Evolutionary conservation across 2,797 vertebrate genomes (phyloP).

Genomic region (Malurus leucopterus): DNA sequence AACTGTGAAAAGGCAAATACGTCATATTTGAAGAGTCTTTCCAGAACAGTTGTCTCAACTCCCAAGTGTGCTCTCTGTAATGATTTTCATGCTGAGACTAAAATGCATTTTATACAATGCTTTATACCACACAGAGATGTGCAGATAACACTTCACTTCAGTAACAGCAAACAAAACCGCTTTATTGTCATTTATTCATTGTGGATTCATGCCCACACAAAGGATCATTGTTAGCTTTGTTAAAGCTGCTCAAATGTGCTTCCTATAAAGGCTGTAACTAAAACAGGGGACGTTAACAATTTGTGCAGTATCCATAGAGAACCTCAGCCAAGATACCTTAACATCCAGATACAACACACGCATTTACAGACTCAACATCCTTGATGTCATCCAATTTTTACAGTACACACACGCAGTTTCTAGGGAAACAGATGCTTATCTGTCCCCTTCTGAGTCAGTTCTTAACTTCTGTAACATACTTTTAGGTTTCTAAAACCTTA

Average conservation of each 20-base stretch:
- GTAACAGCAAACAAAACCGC: constrained; percentile 33
- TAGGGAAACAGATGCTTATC: constrained; percentile 9
- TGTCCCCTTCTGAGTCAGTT: background rate
- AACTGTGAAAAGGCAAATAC: constrained; percentile 39
- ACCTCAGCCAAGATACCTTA: background rate
- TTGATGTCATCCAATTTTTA: background rate
- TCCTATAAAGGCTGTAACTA: background rate
- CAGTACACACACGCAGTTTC: background rate
- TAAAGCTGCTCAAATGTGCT: constrained; percentile 4
- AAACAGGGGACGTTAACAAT: background rate
- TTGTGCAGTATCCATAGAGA: background rate
- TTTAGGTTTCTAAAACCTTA: background rate
- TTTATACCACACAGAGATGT: constrained; percentile 26
- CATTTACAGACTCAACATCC: background rate
- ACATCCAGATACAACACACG: background rate
- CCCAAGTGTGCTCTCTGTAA: constrained; percentile 26
- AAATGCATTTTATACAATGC: constrained; percentile 33
- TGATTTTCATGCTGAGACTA: constrained; percentile 42
- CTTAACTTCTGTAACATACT: background rate
- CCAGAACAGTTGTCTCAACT: constrained; percentile 44
- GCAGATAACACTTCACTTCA: constrained; percentile 38
- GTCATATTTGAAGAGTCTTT: constrained; percentile 25
- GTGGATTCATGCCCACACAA: constrained; percentile 46
- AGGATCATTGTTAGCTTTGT: constrained; percentile 6
- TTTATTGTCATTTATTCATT: constrained; percentile 40